Base-by-base conservation (phyloP, 92 coral and sea anemone species). In the Heliopora coerulea region DNA sequence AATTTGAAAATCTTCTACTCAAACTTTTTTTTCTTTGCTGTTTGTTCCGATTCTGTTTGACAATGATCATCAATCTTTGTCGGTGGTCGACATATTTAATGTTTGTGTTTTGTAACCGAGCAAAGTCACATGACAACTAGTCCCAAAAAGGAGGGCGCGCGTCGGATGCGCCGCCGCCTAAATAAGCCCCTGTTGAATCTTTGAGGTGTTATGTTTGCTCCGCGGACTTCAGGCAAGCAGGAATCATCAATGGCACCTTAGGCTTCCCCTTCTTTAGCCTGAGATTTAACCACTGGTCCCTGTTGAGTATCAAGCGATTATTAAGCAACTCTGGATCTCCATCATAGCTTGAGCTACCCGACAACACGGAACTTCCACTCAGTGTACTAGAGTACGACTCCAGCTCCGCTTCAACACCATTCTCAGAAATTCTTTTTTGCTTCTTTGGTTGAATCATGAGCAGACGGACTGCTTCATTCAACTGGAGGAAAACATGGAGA, bases 401-500 rank as follows among this genome's bases (percentile, higher is more conserved):
- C 57, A 92, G 82, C 57, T 92, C 97, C 50, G 84, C 93, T 42
- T 92, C 97, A 27, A 81, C 73, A 54, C 88, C 93, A 62, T 72
- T 84, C 28, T 67, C 74, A 3, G 23, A 27, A n/a, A 75, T 69
- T 30, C 59, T 75, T 21, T 81, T 85, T 63, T 86, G 88, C 88
- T 89, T 89, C 84, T 91, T 89, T 54, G 97, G 97, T 68, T 92
- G 97, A 41, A 92, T 61, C 97, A 92, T 87, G 30, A 92, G 73
- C 17, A 92, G 88, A 39, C 84, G 87, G 27, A 86, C 80, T 8
- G 96, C 97, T 18, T 91, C 96, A 25, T 92, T 96, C 18, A 92
- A 74, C 68, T 92, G 87, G 49, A 75, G 89, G 72, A 92, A 92
- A 26, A 86, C 88, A 21, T 92, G 96, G 69, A 92, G 83, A 31